phyloP scores from a whole-genome alignment of 2,797 vertebrate species.

The Rhynchotus rufescens region DNA sequence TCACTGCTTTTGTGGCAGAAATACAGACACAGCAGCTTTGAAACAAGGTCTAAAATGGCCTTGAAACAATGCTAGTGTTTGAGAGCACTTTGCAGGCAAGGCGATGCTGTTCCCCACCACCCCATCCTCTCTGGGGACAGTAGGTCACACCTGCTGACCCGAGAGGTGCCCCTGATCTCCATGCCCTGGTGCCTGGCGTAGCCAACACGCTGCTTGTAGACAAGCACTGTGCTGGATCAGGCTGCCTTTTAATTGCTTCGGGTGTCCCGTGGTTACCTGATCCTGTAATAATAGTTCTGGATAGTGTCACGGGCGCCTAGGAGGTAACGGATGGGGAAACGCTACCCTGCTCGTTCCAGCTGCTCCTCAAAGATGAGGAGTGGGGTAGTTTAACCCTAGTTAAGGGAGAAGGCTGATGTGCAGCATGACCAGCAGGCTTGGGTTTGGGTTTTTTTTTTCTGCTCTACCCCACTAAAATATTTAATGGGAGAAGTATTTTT shows the following conservation, averaged over 20 bases:
- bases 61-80: not conserved
- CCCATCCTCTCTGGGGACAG: not conserved
- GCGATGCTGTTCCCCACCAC: not conserved
- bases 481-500: conserved; percentile 16
- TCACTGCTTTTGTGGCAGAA: not conserved
- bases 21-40: fast-evolving
- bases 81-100: not conserved
- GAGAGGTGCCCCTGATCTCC: not conserved
- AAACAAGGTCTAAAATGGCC: not conserved
- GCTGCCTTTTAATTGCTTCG: not conserved
- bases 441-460: not conserved
- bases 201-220: not conserved
- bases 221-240: not conserved
- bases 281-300: not conserved
- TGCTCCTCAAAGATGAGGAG: not conserved
- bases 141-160: fast-evolving
- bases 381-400: not conserved
- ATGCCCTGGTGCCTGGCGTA: not conserved
- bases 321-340: not conserved
- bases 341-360: not conserved
- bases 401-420: not conserved
- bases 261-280: not conserved
- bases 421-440: not conserved
- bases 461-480: not conserved
- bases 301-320: not conserved